Conservation (phyloP, 2,797 vertebrate genomes). For the Leucoraja ocellata region DNA sequence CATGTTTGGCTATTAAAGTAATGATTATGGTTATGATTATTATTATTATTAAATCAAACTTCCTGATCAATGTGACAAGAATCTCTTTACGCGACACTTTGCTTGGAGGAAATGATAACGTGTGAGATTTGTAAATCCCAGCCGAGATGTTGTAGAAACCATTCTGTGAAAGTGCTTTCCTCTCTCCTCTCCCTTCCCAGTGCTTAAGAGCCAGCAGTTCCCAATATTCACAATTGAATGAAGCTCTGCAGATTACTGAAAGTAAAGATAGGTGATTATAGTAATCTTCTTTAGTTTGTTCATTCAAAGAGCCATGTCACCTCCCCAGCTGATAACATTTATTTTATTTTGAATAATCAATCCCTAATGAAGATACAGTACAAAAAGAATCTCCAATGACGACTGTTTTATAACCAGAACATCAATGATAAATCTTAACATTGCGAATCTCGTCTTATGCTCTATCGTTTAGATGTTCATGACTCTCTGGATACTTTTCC, state of each 20-base stretch:
- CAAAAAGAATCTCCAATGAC: background rate
- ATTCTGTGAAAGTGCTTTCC: background rate
- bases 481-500: background rate
- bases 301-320: background rate
- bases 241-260: background rate
- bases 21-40: no score
- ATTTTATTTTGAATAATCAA: background rate
- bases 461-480: background rate
- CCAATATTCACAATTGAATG: background rate
- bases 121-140: background rate
- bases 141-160: background rate
- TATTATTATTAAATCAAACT: background rate
- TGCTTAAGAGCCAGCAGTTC: background rate
- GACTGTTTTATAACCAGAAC: background rate
- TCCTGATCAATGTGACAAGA: background rate
- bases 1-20: no score
- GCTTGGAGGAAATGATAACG: background rate
- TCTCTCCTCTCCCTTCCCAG: background rate
- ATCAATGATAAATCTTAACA: background rate
- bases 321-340: background rate
- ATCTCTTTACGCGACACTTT: background rate
- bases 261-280: background rate
- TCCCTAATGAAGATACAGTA: background rate
- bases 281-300: background rate
- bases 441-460: background rate